Conservation (phyloP, 2,888 invertebrate species). For the Thereva nobilitata region DNA sequence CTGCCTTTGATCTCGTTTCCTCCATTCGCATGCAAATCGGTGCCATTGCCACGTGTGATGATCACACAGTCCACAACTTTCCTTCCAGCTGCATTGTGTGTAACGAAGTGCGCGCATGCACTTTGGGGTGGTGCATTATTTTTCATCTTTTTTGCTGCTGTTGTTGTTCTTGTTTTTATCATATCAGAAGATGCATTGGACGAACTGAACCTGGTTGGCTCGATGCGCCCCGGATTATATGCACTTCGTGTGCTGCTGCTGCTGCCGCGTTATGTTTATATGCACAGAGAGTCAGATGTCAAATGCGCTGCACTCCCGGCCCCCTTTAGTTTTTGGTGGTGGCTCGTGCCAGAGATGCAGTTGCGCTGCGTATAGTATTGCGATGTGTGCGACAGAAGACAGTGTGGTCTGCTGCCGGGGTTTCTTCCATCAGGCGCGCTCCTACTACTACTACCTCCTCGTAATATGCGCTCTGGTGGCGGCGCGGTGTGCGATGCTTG, state of each 20-base stretch:
- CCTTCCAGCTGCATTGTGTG: neutral
- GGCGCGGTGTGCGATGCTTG: neutral
- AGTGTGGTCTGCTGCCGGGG: too few relatives aligned
- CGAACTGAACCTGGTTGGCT: slow-evolving; percentile 10
- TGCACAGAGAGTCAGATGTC: neutral
- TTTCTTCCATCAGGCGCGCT: neutral
- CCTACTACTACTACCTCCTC: neutral
- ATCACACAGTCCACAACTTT: neutral
- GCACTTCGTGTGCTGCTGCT: slow-evolving; percentile 2
- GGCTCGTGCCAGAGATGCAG: slow-evolving; percentile 29
- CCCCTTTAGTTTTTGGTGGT: slow-evolving; percentile 19
- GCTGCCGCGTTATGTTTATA: too few relatives aligned
- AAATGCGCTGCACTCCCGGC: slow-evolving; percentile 8
- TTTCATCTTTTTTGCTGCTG: neutral
- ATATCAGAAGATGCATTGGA: slow-evolving; percentile 20
- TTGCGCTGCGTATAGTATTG: slow-evolving; percentile 11
- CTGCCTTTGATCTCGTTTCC: neutral
- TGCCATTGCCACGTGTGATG: neutral
- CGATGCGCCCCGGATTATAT: neutral
- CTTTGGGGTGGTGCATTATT: neutral
- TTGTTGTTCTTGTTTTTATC: neutral
- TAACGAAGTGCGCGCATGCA: slow-evolving; percentile 13
- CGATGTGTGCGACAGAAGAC: too few relatives aligned
- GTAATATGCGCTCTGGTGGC: neutral
- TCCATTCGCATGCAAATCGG: slow-evolving; percentile 10